Evolutionary conservation across 2,888 invertebrate species (phyloP).

Genomic region (Cerceris ruficornis): DNA sequence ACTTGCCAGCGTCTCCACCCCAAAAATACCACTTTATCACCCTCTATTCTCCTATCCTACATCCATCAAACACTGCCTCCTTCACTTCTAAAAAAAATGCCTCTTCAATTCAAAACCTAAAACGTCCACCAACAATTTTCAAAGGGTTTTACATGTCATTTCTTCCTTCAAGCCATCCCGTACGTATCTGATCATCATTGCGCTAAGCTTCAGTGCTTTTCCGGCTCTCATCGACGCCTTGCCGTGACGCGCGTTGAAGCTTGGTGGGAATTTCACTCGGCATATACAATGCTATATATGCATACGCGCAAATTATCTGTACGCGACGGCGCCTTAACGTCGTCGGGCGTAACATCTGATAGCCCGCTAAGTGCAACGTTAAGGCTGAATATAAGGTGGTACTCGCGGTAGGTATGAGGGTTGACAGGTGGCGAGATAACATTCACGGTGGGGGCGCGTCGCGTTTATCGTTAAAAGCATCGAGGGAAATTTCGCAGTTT

Average conservation of each 20-base stretch:
- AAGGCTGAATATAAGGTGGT: slow-evolving; percentile 65
- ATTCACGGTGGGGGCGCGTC: slow-evolving; percentile 56
- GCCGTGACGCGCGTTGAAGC: slow-evolving; percentile 8
- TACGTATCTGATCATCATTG: too few relatives aligned
- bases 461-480: slow-evolving; percentile 72
- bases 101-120: too few relatives aligned
- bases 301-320: slow-evolving; percentile 51
- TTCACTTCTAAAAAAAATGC: too few relatives aligned
- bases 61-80: too few relatives aligned
- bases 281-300: slow-evolving; percentile 9
- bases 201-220: too few relatives aligned
- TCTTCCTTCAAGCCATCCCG: too few relatives aligned
- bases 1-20: too few relatives aligned
- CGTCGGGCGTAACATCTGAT: slow-evolving; percentile 67
- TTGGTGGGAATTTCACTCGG: slow-evolving; percentile 39
- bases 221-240: not conserved
- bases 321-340: slow-evolving; percentile 55
- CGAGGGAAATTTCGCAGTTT: slow-evolving; percentile 70
- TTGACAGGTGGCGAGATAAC: slow-evolving; percentile 71
- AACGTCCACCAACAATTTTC: too few relatives aligned
- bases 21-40: too few relatives aligned
- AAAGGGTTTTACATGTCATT: too few relatives aligned
- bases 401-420: slow-evolving; percentile 59
- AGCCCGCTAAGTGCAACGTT: slow-evolving; percentile 68
- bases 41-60: too few relatives aligned